Base-by-base conservation (phyloP, 2,888 invertebrate genomes). In the Hemithea aestivaria region DNA sequence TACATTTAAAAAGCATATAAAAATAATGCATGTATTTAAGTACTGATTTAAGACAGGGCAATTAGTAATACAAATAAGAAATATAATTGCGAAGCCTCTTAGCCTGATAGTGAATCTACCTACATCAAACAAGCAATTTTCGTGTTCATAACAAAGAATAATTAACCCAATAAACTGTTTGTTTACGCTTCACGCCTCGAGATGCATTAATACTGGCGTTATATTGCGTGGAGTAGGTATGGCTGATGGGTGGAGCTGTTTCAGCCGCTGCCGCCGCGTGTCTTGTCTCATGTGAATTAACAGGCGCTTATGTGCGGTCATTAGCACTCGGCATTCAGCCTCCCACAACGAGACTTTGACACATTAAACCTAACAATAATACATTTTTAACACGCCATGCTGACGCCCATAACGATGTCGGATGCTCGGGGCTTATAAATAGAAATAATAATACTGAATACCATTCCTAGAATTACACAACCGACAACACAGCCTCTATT, bases 251-350 rank as follows among this genome's bases (percentile, higher is more conserved):
- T 20, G 31, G 22, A 21, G 16, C 28, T 7, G 35, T 40, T 47
- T 36, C n/a, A n/a, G n/a, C n/a, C n/a, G 33, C 45, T 26, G 29
- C 12, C 28, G 22, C 34, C 25, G 45, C 51, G 48, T 58, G 53
- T 56, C n/a, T 55, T 53, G 48, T 53, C 51, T 46, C 38, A 35
- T 37, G 45, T 46, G 43, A 45, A 48, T 47, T 42, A 49, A 45
- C 48, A 45, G 48, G 52, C 57, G 62, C 53, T 56, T 60, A 56
- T 52, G 56, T 50, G 58, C 68, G 74, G 71, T 73, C 71, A 62
- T 74, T 73, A 72, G 58, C 71, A 66, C 62, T 54, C 45, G 49
- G 56, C 73, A 66, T 62, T 55, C 48, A 50, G 53, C 56, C 73
- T 60, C 73, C 71, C 71, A 66, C 72, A 57, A 60, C 56, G 67